Evolutionary conservation across 1,140 invertebrate species (phyloP).

Genomic region (Agrilus planipennis): DNA sequence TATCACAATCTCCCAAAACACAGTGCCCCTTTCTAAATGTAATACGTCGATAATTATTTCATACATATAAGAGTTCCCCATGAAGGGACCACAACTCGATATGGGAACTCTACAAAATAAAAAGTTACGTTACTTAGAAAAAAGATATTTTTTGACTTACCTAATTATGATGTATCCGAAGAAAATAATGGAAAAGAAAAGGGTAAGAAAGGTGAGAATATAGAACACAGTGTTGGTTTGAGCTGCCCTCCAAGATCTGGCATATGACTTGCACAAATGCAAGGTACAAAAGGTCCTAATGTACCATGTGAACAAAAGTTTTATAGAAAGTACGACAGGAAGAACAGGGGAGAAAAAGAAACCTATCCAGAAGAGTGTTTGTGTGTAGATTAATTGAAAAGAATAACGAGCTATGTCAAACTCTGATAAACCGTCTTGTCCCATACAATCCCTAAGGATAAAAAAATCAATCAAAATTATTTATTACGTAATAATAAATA

Average conservation of each 20-base stretch:
- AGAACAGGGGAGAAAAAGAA: constrained; percentile 55
- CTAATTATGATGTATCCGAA: constrained; percentile 47
- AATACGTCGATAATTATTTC: constrained; percentile 39
- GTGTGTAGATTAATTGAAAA: constrained; percentile 62
- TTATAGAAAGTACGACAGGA: constrained; percentile 46
- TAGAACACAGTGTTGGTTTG: constrained; percentile 60
- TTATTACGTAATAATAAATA: too few species aligned
- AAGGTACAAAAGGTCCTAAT: constrained; percentile 43
- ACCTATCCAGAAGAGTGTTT: constrained; percentile 60
- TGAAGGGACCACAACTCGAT: constrained; percentile 46
- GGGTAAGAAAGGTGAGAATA: constrained; percentile 50
- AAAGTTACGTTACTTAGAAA: neutral
- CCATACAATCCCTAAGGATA: too few species aligned
- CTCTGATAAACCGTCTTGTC: constrained; percentile 42
- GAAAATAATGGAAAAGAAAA: constrained; percentile 42
- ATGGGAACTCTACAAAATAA: constrained; percentile 32
- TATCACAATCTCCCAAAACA: constrained; percentile 32
- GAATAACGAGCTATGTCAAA: constrained; percentile 64
- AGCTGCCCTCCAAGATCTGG: constrained; percentile 53
- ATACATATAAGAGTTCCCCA: constrained; percentile 37
- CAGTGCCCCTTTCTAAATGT: constrained; percentile 29
- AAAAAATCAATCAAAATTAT: too few species aligned
- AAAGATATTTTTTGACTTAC: constrained; percentile 26
- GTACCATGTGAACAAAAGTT: constrained; percentile 57
- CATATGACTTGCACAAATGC: constrained; percentile 44